Evolutionary conservation across 1,140 invertebrate genomes (phyloP), one percentile per base, ranked within the genome.

Genomic region (Saxidomus purpurata): DNA sequence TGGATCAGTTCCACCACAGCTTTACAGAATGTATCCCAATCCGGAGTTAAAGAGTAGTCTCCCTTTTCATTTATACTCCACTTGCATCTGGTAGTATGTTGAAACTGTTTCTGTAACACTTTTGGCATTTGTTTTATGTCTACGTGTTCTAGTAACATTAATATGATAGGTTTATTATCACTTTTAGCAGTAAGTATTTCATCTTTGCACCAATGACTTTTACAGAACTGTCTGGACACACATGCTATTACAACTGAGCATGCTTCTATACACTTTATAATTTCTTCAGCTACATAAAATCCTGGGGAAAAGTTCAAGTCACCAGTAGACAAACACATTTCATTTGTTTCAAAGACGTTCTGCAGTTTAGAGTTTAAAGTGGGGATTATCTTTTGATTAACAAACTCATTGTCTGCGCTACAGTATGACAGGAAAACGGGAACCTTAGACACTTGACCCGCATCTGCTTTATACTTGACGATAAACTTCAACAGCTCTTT

Each of bases 111-210:
- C 2, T 55, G 31, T 25, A 79, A 31, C 3, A 43, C n/a, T 25
- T 79, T 79, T 0, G 76, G 34, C 49, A 79, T 52, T 3, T 55
- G 13, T 34, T 79, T 79, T 34, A 9, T 22, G 31, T 79, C 36
- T 15, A 52, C 76, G 0, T 79, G 13, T 31, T 79, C 76, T 55
- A 79, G 19, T 34, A 79, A 79, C 76, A 79, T 49, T 31, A 79
- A 55, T 28, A 79, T 79, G 28, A 79, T 43, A 2, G 47, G 76
- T 22, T 79, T 79, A 49, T 55, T 79, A 22, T 22, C 76, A 9
- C 17, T 34, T 28, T 47, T 17, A 49, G 76, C 76, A 22, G 13
- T 15, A 1, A 79, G 22, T 28, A 55, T 28, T 9, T 79, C 76
- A 79, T 52, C 43, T 17, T 31, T 34, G 47, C 76, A 79, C 19